Percentiles rank a stretch among this genome's conserved stretches.
These are phyloP conservation scores for Falco berigora DNA, from an alignment of 2,797 vertebrate species.

Conservation along the genomic window DNA sequence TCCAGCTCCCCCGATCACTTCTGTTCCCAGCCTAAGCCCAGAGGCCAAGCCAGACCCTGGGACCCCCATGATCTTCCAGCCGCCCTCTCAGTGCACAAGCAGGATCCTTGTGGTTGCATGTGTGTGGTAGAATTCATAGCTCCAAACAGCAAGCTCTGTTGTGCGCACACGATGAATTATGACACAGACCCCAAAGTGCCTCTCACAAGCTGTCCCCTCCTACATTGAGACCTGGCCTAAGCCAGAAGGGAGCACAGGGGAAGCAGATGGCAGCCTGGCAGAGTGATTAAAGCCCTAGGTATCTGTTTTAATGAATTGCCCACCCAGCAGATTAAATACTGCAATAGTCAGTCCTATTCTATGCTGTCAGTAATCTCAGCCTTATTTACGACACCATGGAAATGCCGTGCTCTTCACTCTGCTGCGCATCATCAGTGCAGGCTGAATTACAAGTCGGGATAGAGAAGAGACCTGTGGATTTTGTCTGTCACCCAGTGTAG, in stretches of 20 bases:
- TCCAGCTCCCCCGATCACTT: background rate
- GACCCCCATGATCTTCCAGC: background rate
- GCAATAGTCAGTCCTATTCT: slow-evolving; percentile 24
- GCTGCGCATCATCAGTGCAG: background rate
- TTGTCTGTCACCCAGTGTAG: background rate
- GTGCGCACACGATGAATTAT: slow-evolving; percentile 44
- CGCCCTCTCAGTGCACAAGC: background rate
- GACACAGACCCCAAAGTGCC: background rate
- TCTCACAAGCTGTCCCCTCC: slow-evolving; percentile 52
- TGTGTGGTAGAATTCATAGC: background rate
- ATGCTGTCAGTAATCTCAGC: slow-evolving; percentile 12
- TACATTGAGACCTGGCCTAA: slow-evolving; percentile 43
- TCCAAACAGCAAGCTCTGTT: background rate
- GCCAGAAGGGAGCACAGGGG: slow-evolving; percentile 9
- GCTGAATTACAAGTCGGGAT: background rate
- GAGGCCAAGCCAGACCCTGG: background rate
- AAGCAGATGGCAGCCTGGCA: slow-evolving; percentile 75
- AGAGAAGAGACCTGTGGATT: background rate
- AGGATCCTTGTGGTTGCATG: background rate
- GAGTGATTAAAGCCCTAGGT: slow-evolving; percentile 68
- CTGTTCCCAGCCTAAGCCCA: background rate
- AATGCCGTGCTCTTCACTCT: background rate
- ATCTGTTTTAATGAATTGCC: slow-evolving; percentile 70
- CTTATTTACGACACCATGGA: slow-evolving; percentile 33
- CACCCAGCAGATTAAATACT: slow-evolving; percentile 66